Evolutionary conservation across 2,888 invertebrate genomes (phyloP).

Genomic region (Apeira syringaria): DNA sequence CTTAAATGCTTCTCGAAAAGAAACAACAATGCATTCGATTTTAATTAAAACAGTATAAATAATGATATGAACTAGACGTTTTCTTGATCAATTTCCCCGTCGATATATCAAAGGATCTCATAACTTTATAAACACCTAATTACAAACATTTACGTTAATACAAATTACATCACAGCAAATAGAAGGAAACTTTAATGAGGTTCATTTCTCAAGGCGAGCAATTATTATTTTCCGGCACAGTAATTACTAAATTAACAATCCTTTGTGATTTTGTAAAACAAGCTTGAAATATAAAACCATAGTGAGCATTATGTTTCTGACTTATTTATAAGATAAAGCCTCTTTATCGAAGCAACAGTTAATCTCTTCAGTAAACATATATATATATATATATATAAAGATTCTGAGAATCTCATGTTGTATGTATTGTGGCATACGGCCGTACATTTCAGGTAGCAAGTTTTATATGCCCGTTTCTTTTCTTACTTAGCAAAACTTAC

Average conservation of each 20-base stretch:
- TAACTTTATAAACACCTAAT: conserved; percentile 18
- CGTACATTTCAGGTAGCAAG: no score
- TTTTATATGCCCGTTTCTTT: no score
- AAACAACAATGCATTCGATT: no score
- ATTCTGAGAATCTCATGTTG: conserved; percentile 9
- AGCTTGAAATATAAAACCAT: conserved; percentile 26
- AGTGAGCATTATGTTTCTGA: conserved; percentile 23
- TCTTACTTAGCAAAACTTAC: no score
- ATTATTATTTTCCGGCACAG: conserved; percentile 25
- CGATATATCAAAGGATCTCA: conserved; percentile 15
- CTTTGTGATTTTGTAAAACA: conserved; percentile 27
- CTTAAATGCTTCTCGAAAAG: no score
- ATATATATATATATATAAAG: conserved; percentile 13
- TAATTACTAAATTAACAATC: conserved; percentile 28
- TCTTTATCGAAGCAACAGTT: conserved; percentile 23
- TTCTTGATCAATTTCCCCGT: conserved; percentile 10
- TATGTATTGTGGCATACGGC: background rate
- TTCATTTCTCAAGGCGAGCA: conserved; percentile 25
- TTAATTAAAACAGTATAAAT: background rate
- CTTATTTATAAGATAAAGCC: conserved; percentile 18
- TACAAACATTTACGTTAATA: conserved; percentile 17
- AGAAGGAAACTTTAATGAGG: conserved; percentile 23
- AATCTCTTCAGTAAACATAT: conserved; percentile 19
- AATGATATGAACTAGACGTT: conserved; percentile 1
- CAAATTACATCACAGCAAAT: conserved; percentile 21